Base-by-base conservation (phyloP, 2,888 invertebrate species). In the Chrysodeixis includens region DNA sequence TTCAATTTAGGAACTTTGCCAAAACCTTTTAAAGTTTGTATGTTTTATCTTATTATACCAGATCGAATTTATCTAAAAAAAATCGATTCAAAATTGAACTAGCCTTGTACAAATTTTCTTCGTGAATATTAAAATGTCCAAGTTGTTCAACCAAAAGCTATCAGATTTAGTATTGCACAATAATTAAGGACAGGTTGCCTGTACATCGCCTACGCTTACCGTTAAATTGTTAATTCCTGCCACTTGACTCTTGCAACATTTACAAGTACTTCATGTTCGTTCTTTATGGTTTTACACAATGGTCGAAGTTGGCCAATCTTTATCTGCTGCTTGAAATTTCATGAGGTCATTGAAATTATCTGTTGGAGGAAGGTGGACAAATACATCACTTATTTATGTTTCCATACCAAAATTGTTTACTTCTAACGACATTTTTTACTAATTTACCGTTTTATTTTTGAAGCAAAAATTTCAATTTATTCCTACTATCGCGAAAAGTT, bases 201-300 rank as follows among this genome's bases (percentile, higher is more conserved):
- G 63, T 67, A 46, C 74, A 74, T 76, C 77, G 74, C 74, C 74
- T 74, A 74, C 74, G 69, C 73, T 32, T 0, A 14, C 51, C 32
- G 26, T 30, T 66, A 76, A 74, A 67, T 76, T 71, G 76, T 64
- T 67, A 59, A 71, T 66, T 62, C 56, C 61, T 59, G 32, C 32
- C 46, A 57, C 68, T 73, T 51, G 61, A 30, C 10, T 56, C 20
- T 76, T 68, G 62, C 77, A 22, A 74, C 61, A 74, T 63, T 62
- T 30, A 46, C 22, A 10, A 20, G 18, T 49, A 20, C 46, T 49
- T 46, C 46, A 18, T 16, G n/a, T 9, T 44, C 52, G 14, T 0
- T 26, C 35, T 51, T 9, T 18, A 30, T 14, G 54, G 32, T 16
- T 56, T 14, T 20, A 64, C 35, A 40, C 30, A 26, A 53, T 60